A percentile compares a stretch with the other conserved stretches of the same genome.
phyloP scores from a whole-genome alignment of 2,113 vertebrate genomes.

The Hippocampus guttulatus region DNA sequence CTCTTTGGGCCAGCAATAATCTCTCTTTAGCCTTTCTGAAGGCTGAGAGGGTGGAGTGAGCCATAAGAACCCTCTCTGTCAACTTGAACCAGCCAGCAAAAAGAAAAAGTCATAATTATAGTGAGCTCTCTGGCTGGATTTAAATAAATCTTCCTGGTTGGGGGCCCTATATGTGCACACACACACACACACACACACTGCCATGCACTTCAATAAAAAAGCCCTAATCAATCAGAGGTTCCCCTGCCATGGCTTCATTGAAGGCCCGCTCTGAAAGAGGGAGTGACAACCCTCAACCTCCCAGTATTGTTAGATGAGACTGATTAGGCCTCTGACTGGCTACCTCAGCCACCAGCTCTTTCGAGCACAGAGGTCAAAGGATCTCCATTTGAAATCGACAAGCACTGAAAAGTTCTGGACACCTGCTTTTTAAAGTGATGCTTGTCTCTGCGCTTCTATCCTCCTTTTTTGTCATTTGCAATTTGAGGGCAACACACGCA shows the following conservation, averaged over 20 bases:
- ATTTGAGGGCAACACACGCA: conserved; percentile 58
- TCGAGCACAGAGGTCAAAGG: conserved; percentile 67
- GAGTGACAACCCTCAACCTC: conserved; percentile 74
- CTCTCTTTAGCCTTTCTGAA: conserved; percentile 57
- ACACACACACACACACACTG: conserved; percentile 21
- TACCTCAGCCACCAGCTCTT: conserved; percentile 67
- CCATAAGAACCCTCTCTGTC: conserved; percentile 70
- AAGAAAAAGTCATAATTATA: conserved; percentile 76
- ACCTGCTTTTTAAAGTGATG: conserved; percentile 78
- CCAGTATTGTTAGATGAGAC: conserved; percentile 69
- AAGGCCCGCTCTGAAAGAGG: conserved; percentile 65
- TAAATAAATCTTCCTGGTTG: conserved; percentile 65
- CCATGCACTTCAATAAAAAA: conserved; percentile 68
- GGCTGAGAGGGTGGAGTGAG: conserved; percentile 68
- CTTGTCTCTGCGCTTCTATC: conserved; percentile 62
- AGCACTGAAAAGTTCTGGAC: conserved; percentile 73
- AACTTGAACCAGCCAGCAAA: conserved; percentile 63
- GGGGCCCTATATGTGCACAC: conserved; percentile 54
- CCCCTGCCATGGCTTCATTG: conserved; percentile 66
- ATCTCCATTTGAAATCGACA: conserved; percentile 69
- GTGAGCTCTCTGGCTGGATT: conserved; percentile 61
- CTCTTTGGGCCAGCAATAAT: conserved; percentile 65
- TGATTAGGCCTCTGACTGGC: conserved; percentile 72
- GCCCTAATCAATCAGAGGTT: conserved; percentile 74
- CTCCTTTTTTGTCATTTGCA: conserved; percentile 67